Evolutionary conservation across 2,888 invertebrate species (phyloP).

Genomic region (Lasioglossum lativentre): DNA sequence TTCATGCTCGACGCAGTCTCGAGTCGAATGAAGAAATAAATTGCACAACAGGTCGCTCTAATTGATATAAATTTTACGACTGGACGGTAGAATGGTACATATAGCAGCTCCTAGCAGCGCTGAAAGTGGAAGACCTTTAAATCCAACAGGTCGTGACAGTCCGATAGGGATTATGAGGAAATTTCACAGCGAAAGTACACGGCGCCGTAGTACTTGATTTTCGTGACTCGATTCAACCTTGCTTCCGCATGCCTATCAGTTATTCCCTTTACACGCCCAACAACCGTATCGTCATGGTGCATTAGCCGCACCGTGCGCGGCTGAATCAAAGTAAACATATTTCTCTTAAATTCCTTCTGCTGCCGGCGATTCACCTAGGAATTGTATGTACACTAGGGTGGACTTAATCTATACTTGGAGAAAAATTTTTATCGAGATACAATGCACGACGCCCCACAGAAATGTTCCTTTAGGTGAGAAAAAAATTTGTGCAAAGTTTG

Average conservation of each 20-base stretch:
- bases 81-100: neutral
- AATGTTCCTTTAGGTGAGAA: no score
- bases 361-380: neutral
- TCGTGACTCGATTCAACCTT: slow-evolving; percentile 53
- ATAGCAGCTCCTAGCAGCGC: neutral
- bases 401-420: no score
- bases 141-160: slow-evolving; percentile 25
- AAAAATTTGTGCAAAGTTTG: no score
- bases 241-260: slow-evolving; percentile 56
- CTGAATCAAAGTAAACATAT: neutral
- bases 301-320: neutral
- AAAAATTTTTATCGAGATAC: no score
- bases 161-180: slow-evolving; percentile 43
- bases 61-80: neutral
- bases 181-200: slow-evolving; percentile 61
- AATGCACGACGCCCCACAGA: no score
- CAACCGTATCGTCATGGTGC: slow-evolving; percentile 11
- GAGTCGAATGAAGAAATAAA: neutral
- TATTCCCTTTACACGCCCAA: slow-evolving; percentile 45
- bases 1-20: neutral
- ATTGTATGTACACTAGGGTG: no score
- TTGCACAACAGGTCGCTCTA: neutral
- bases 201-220: slow-evolving; percentile 44
- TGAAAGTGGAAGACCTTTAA: slow-evolving; percentile 36
- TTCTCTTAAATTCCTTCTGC: neutral